These are phyloP conservation scores for Castor canadensis DNA, from an alignment of 2,113 vertebrate species.

Conservation along the genomic window DNA sequence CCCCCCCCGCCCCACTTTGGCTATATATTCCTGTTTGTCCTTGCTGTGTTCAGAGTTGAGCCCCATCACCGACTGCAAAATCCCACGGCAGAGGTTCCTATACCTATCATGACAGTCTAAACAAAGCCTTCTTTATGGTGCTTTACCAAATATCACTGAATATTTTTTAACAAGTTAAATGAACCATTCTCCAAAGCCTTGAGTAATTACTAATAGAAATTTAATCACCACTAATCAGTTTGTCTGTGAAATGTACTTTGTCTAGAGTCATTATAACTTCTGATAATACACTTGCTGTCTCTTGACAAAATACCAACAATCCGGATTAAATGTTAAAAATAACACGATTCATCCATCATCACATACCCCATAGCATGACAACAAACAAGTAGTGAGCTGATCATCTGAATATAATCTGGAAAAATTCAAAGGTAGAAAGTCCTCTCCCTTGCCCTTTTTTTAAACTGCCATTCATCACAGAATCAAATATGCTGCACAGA, in stretches of 20 bases:
- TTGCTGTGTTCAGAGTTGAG: background rate
- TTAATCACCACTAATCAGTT: background rate
- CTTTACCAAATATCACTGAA: background rate
- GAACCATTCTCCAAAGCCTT: slow-evolving; percentile 12
- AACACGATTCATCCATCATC: slow-evolving; percentile 26
- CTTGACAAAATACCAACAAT: background rate
- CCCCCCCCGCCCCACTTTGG: background rate
- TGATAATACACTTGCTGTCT: background rate
- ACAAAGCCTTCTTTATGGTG: background rate
- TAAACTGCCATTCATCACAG: slow-evolving; percentile 7
- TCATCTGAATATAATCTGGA: background rate
- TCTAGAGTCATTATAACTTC: background rate
- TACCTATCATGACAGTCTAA: background rate
- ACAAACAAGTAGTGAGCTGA: background rate
- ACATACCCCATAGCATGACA: background rate
- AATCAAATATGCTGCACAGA: background rate
- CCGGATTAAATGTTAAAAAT: background rate
- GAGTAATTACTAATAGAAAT: slow-evolving; percentile 23
- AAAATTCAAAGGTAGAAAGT: background rate
- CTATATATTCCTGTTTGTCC: background rate
- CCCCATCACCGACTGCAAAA: background rate
- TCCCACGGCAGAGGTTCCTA: background rate
- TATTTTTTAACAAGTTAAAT: background rate
- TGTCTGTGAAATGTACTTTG: background rate
- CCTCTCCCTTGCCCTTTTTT: background rate